Conservation (phyloP, 2,888 invertebrate species). For the Trisateles emortualis region DNA sequence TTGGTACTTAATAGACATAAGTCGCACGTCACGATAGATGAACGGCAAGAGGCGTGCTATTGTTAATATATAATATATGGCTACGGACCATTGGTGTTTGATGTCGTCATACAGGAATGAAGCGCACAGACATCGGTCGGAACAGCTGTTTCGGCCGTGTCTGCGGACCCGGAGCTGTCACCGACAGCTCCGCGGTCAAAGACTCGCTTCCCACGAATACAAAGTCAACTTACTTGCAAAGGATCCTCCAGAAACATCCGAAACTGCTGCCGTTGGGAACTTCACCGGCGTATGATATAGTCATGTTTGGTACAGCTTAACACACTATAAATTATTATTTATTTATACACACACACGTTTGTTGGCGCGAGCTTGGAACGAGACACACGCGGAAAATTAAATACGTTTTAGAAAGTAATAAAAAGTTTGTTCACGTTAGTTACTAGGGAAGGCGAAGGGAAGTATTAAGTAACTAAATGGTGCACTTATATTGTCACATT, state of each 20-base stretch:
- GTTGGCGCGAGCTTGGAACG: slow-evolving; percentile 76
- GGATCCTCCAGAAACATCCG: slow-evolving; percentile 96
- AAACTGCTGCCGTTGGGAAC: slow-evolving; percentile 97
- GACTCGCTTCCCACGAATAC: slow-evolving; percentile 49
- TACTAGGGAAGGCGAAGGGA: slow-evolving; percentile 73
- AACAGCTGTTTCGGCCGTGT: slow-evolving; percentile 73
- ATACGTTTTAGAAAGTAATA: slow-evolving; percentile 84
- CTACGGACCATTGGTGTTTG: slow-evolving; percentile 55
- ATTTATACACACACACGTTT: slow-evolving; percentile 82
- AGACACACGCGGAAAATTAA: slow-evolving; percentile 83
- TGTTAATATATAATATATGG: slow-evolving; percentile 59
- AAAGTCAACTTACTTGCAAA: slow-evolving; percentile 91
- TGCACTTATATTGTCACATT: slow-evolving; percentile 81
- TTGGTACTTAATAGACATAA: slow-evolving; percentile 31
- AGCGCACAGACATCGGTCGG: slow-evolving; percentile 47
- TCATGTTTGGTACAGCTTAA: slow-evolving; percentile 88
- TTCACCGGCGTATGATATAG: slow-evolving; percentile 95
- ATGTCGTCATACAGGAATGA: slow-evolving; percentile 61
- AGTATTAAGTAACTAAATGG: slow-evolving; percentile 62
- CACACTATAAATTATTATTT: slow-evolving; percentile 78
- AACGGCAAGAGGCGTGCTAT: slow-evolving; percentile 54
- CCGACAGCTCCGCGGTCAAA: slow-evolving; percentile 48
- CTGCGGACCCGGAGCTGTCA: slow-evolving; percentile 34
- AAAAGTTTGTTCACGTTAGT: slow-evolving; percentile 74
- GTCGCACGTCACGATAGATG: slow-evolving; percentile 59